Evolutionary conservation across 2,888 invertebrate genomes (phyloP), one percentile per base, ranked within the genome.

Genomic region (Drosophila mayaguana): DNA sequence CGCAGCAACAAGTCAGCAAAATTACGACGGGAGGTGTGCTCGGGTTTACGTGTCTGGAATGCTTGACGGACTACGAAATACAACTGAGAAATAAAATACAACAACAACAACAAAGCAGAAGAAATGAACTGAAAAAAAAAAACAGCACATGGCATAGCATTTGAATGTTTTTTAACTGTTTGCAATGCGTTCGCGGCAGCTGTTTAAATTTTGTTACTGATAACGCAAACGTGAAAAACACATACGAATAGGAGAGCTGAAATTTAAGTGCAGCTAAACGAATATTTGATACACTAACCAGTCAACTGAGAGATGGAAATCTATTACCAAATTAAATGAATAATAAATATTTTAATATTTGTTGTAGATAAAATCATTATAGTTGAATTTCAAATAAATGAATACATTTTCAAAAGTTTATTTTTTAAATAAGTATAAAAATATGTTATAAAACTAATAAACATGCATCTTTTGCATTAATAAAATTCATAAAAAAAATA

Each of bases 181-280:
- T 75, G 64, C 76, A 56, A 66, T 56, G 67, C 75, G 79, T 64
- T 78, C 45, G 59, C 59, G 64, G 87, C 85, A 85, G 88, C 85
- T 85, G 89, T 87, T 89, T 82, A 87, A 85, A 85, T 75, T 75
- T 72, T 54, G 69, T 68, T 72, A 83, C 75, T 77, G 81, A 83
- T 79, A 85, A 81, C 59, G 83, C 65, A 48, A 68, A 55, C 22
- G 48, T 50, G 36, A 55, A 22, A 28, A 36, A 45, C 5, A 20
- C 42, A 12, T 36, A 36, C 36, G 14, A 36, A 36, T 36, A 36
- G 14, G 20, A 32, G 12, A 18, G 2, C 11, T 5, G 1, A 48
- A 38, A 16, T 11, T 20, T 1, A 20, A 18, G 2, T 12, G 28
- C 38, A 28, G 6, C 11, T 12, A 5, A 18, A n/a, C 55, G 54